Conservation (phyloP, 2,888 invertebrate genomes). For the Darwinula stevensoni region DNA sequence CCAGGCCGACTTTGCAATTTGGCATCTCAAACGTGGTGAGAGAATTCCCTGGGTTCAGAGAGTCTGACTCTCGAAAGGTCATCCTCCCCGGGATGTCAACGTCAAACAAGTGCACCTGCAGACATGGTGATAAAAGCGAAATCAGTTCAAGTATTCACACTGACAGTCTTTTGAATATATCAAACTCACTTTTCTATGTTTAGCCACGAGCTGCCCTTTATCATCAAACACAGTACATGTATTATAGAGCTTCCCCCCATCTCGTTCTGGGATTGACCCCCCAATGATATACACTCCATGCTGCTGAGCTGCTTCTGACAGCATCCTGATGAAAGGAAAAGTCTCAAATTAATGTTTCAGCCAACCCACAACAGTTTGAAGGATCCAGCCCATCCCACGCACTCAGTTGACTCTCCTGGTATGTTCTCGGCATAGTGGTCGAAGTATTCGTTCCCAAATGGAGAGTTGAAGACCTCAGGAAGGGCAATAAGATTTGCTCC, state of each 20-base stretch:
- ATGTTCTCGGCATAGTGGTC: not conserved
- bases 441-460: slow-evolving; percentile 38
- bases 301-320: too few relatives aligned
- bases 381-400: too few relatives aligned
- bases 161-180: too few relatives aligned
- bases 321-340: too few relatives aligned
- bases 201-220: slow-evolving; percentile 40
- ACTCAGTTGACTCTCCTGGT: too few relatives aligned
- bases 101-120: slow-evolving; percentile 71
- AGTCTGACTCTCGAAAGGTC: slow-evolving; percentile 71
- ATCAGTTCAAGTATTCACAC: too few relatives aligned
- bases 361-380: too few relatives aligned
- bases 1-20: slow-evolving; percentile 48
- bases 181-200: slow-evolving; percentile 49
- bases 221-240: slow-evolving; percentile 63
- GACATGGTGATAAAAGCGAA: too few relatives aligned
- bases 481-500: slow-evolving; percentile 32
- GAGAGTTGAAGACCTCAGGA: slow-evolving; percentile 71
- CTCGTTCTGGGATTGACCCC: slow-evolving; percentile 61
- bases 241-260: slow-evolving; percentile 37
- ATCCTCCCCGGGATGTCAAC: slow-evolving; percentile 77
- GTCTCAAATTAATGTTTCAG: too few relatives aligned
- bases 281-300: slow-evolving; percentile 63
- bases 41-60: slow-evolving; percentile 38
- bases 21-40: slow-evolving; percentile 41